phyloP scores from a whole-genome alignment of 1,140 invertebrate species.

The Drosophila arizonae region DNA sequence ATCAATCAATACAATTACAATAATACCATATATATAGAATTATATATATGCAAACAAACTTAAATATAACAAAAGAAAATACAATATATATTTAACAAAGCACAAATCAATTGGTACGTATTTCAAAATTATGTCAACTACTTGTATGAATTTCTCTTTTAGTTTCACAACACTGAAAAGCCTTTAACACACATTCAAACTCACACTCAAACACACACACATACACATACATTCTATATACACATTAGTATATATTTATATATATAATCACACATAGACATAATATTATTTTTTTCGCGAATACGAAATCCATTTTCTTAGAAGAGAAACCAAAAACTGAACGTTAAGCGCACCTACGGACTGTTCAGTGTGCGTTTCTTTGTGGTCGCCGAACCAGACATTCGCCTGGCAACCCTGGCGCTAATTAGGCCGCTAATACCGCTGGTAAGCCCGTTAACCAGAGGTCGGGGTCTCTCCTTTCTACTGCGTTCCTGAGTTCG shows the following conservation, averaged over 20 bases:
- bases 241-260: neutral
- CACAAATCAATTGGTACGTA: conserved; percentile 80
- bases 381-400: conserved; percentile 78
- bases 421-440: conserved; percentile 80
- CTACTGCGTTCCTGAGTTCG: conserved; percentile 48
- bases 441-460: conserved; percentile 75
- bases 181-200: conserved; percentile 14
- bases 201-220: conserved; percentile 20
- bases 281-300: conserved; percentile 12
- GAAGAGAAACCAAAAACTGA: conserved; percentile 72
- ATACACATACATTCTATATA: conserved; percentile 16
- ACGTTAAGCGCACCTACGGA: conserved; percentile 70
- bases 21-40: conserved; percentile 24
- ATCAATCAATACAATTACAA: conserved; percentile 17
- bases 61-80: conserved; percentile 23
- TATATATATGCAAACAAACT: conserved; percentile 29
- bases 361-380: conserved; percentile 80
- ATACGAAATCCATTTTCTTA: conserved; percentile 68
- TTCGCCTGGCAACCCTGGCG: conserved; percentile 76
- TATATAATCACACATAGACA: conserved; percentile 41
- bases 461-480: conserved; percentile 31
- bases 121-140: conserved; percentile 78
- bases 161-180: conserved; percentile 44
- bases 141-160: conserved; percentile 51
- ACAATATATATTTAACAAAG: conserved; percentile 64